Percentiles rank a stretch among this genome's conserved stretches.
These are phyloP conservation scores for Seira musarum DNA, from an alignment of 2,888 invertebrate species.

Conservation along the genomic window DNA sequence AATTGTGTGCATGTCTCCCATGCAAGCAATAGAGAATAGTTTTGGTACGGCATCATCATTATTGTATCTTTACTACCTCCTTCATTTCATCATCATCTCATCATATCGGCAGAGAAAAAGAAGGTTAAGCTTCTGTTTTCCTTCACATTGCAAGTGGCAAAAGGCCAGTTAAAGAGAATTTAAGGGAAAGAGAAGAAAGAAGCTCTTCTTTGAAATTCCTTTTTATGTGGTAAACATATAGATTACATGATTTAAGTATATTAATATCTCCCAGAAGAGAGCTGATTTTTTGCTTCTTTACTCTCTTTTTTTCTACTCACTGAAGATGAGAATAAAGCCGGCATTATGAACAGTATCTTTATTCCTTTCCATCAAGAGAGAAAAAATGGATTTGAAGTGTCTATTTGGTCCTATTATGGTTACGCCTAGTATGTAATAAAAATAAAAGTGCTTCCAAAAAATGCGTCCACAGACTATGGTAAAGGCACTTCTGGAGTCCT, in stretches of 20 bases:
- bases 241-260: constrained; percentile 39
- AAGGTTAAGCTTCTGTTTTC: background rate
- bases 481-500: background rate
- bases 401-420: constrained; percentile 21
- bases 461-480: background rate
- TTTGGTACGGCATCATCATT: constrained; percentile 24
- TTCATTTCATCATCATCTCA: constrained; percentile 1
- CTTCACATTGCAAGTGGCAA: constrained; percentile 11
- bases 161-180: constrained; percentile 8
- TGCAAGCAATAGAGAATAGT: constrained; percentile 2
- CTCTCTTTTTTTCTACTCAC: background rate
- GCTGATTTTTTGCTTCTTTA: constrained; percentile 35
- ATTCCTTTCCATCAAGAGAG: constrained; percentile 11
- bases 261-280: constrained; percentile 48
- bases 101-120: background rate
- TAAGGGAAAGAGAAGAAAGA: background rate
- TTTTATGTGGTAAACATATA: constrained; percentile 46
- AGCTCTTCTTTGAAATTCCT: background rate
- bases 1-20: constrained; percentile 12
- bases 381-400: constrained; percentile 10
- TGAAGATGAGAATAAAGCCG: background rate
- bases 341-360: background rate
- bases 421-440: constrained; percentile 11
- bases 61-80: constrained; percentile 9
- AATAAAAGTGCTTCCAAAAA: constrained; percentile 12